Evolutionary conservation across 2,797 vertebrate genomes (phyloP).

Genomic region (Lutjanus campechanus): DNA sequence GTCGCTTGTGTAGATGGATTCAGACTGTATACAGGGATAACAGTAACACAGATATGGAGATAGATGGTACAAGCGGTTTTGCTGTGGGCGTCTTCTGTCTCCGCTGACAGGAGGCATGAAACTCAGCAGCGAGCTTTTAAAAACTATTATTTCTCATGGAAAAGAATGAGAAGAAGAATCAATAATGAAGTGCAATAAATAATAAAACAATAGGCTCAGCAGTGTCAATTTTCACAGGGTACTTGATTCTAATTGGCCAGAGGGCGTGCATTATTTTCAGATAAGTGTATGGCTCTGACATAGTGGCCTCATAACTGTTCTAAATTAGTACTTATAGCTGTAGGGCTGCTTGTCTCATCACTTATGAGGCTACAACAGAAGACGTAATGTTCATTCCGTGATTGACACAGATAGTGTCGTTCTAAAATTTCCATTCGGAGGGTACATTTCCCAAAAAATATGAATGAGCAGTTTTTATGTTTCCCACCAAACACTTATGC

Average conservation of each 20-base stretch:
- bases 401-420: background rate
- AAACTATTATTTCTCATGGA: background rate
- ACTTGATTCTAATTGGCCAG: constrained; percentile 7
- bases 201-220: constrained; percentile 7
- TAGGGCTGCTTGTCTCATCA: constrained; percentile 24
- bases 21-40: background rate
- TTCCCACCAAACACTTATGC: too few relatives aligned
- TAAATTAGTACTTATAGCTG: constrained; percentile 21
- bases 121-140: background rate
- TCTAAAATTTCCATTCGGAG: background rate
- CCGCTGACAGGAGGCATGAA: background rate
- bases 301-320: constrained; percentile 22
- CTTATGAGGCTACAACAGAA: background rate
- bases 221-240: background rate
- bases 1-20: constrained; percentile 15
- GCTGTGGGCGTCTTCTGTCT: constrained; percentile 8
- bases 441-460: too few relatives aligned
- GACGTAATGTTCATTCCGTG: background rate
- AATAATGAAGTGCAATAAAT: background rate
- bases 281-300: constrained; percentile 16
- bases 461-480: too few relatives aligned
- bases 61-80: background rate
- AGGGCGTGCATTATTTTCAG: constrained; percentile 32
- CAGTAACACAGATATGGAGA: background rate
- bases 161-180: background rate